Conservation (phyloP, 2,888 invertebrate species). For the Drosophila tripunctata region DNA sequence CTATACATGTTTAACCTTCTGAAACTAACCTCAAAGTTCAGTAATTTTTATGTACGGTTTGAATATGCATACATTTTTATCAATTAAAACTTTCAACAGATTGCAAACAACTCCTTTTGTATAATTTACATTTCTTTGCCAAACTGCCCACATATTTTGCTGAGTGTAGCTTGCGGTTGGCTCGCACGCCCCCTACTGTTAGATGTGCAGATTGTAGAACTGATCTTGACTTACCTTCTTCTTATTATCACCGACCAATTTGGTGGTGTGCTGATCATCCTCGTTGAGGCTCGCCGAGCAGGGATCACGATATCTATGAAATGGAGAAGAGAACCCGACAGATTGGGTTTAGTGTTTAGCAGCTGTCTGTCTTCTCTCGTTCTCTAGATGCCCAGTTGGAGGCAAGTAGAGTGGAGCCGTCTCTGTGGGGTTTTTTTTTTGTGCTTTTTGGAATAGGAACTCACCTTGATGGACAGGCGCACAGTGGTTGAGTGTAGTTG, state of each 20-base stretch:
- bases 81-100: background rate
- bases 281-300: conserved; percentile 95
- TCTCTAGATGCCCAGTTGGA: conserved; percentile 13
- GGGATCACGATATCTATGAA: conserved; percentile 90
- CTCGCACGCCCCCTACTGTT: conserved; percentile 42
- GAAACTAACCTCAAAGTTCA: background rate
- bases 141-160: background rate
- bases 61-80: background rate
- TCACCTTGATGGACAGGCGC: conserved; percentile 93
- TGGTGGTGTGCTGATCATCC: conserved; percentile 96
- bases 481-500: conserved; percentile 96
- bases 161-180: conserved; percentile 33
- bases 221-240: conserved; percentile 88
- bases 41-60: background rate
- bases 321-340: conserved; percentile 30
- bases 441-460: conserved; percentile 8
- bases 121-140: background rate
- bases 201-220: conserved; percentile 27
- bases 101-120: background rate
- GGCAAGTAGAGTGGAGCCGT: background rate
- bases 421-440: background rate
- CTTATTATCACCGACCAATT: conserved; percentile 93
- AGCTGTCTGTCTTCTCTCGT: conserved; percentile 25
- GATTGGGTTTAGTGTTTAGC: conserved; percentile 53
- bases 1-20: too few relatives aligned